Evolutionary conservation across 1,140 invertebrate species (phyloP), one percentile per base, ranked within the genome.

Genomic region (Brachionus sp.): DNA sequence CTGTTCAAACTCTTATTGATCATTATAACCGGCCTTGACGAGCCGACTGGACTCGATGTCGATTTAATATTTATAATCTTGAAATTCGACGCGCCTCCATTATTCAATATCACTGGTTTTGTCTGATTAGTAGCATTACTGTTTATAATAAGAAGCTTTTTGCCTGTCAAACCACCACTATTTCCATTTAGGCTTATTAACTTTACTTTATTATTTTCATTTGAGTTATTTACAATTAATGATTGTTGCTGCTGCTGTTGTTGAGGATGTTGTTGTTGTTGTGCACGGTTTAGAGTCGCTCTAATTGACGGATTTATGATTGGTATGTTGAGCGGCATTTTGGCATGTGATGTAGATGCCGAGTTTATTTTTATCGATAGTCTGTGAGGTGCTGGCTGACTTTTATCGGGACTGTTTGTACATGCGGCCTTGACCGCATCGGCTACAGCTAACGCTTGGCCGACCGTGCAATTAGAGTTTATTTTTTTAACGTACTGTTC

Each of bases 401-500:
- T 75, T 75, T 44, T 75, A 2, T 75, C 70, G 2, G 37, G 70
- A 39, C 16, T 39, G 42, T 23, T 46, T 23, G 19, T 16, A 50
- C 70, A 46, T 2, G 70, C 70, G 16, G 37, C 42, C 25, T 75
- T 75, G 6, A 75, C 70, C 1, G 70, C 70, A 33, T 75, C 70
- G 13, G 70, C 70, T 3, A 75, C 39, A 0, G 70, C 39, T 25
- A 75, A n/a, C 9, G 70, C 70, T 46, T 75, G 70, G 2, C 70
- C 39, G 1, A 75, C 70, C 5, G 70, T 75, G 29, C 70, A 75
- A 25, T 44, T 75, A 9, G 70, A 75, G n/a, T 75, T 80, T n/a
- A 80, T 42, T 44, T 80, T 80, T 80, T 62, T 80, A 0, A 80
- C 77, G 25, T 80, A 80, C 37, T 80, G 77, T 66, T 80, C 77